Evolutionary conservation across 2,888 invertebrate species (phyloP).

Genomic region (Seira ritae): DNA sequence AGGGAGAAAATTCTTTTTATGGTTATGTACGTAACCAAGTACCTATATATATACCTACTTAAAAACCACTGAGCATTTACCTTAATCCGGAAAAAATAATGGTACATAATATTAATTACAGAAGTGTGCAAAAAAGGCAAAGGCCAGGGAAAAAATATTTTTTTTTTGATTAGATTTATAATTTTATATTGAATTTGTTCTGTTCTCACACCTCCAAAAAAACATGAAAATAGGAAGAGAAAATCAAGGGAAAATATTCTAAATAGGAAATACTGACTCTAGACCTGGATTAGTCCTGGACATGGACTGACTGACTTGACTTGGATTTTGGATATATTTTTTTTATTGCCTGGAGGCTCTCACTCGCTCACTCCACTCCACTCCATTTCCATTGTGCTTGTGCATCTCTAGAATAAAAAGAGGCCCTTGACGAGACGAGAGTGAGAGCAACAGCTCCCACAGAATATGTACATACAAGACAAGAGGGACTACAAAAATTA

Average conservation of each 20-base stretch:
- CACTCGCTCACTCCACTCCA: not conserved
- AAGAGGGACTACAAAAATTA: not conserved
- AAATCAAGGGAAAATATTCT: not conserved
- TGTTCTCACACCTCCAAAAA: not conserved
- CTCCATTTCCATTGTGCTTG: not conserved
- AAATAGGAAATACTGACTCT: not conserved
- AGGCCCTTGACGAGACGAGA: slow-evolving; percentile 53
- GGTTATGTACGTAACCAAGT: too few relatives aligned
- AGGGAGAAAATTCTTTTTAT: not conserved
- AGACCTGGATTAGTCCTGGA: too few relatives aligned
- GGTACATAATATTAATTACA: slow-evolving; percentile 55
- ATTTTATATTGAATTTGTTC: too few relatives aligned
- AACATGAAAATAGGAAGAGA: not conserved
- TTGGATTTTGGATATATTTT: too few relatives aligned
- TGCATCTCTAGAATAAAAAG: slow-evolving; percentile 14
- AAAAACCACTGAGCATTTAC: too few relatives aligned
- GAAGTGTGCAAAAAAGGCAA: slow-evolving; percentile 58
- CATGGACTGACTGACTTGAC: too few relatives aligned
- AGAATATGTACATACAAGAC: not conserved
- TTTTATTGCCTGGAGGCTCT: not conserved
- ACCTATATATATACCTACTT: too few relatives aligned
- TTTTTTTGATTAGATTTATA: not conserved
- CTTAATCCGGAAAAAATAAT: too few relatives aligned
- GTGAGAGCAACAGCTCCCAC: slow-evolving; percentile 28
- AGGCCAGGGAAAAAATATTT: not conserved